Conservation (phyloP, 2,888 invertebrate genomes). For the Drosophila imparisetae region DNA sequence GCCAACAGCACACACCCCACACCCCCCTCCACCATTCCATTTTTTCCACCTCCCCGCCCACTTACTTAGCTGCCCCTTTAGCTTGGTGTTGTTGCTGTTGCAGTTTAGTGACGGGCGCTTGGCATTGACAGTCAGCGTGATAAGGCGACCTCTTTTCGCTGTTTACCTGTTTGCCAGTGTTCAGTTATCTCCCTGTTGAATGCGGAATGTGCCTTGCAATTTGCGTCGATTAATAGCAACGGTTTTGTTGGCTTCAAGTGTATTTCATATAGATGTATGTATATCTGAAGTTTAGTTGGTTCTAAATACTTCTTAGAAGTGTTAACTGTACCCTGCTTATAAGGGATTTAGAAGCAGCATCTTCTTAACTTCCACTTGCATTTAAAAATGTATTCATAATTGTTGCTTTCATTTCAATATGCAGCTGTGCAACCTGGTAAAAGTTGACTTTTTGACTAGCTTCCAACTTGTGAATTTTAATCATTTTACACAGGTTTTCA, state of each 20-base stretch:
- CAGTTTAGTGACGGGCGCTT: conserved; percentile 30
- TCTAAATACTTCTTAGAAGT: not conserved
- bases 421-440: not conserved
- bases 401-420: not conserved
- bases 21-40: too few relatives aligned
- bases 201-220: not conserved
- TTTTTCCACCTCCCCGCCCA: not conserved
- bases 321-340: too few relatives aligned
- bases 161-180: conserved; percentile 26
- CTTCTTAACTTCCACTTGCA: not conserved
- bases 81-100: conserved; percentile 10
- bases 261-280: not conserved
- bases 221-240: not conserved
- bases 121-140: conserved; percentile 54
- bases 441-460: not conserved
- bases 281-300: not conserved
- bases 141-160: conserved; percentile 48
- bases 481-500: not conserved
- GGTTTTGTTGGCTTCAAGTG: not conserved
- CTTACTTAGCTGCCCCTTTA: conserved; percentile 1
- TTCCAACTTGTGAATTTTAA: not conserved
- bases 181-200: not conserved
- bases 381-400: not conserved
- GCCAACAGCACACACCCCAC: conserved; percentile 2
- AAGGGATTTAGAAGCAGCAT: not conserved